Evolutionary conservation across 2,113 vertebrate genomes (phyloP).

Genomic region (Herpailurus yagouaroundi): DNA sequence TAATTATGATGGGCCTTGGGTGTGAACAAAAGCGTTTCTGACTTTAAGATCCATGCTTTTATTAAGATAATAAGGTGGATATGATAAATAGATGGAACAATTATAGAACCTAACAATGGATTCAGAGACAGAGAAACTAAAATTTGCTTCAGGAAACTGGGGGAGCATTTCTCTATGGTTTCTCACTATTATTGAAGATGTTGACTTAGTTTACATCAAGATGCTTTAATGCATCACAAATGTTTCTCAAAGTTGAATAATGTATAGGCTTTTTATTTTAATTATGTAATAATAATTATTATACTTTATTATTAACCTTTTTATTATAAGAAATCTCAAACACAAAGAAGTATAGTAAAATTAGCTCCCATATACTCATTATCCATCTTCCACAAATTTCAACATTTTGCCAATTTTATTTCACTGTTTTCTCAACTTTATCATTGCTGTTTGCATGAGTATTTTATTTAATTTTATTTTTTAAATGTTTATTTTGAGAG

Average conservation of each 20-base stretch:
- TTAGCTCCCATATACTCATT: neutral
- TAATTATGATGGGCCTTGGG: neutral
- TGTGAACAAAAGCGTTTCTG: neutral
- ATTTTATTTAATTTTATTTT: neutral
- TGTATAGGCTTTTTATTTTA: neutral
- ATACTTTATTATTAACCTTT: neutral
- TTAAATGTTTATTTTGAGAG: too few species aligned
- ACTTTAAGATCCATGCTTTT: neutral
- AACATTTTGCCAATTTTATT: constrained; percentile 15
- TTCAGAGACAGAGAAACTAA: neutral
- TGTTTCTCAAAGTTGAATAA: constrained; percentile 15
- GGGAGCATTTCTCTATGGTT: neutral
- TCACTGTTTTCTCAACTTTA: neutral
- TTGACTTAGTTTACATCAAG: neutral
- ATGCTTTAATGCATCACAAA: neutral
- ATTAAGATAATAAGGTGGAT: neutral
- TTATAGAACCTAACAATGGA: neutral
- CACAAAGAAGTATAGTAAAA: neutral
- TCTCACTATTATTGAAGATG: neutral
- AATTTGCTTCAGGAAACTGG: neutral
- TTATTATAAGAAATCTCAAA: constrained; percentile 11
- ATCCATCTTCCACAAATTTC: neutral
- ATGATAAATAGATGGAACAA: neutral
- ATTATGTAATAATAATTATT: neutral
- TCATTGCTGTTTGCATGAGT: neutral